These are phyloP conservation scores for Notothenia coriiceps DNA, from an alignment of 2,113 vertebrate species.

Conservation along the genomic window DNA sequence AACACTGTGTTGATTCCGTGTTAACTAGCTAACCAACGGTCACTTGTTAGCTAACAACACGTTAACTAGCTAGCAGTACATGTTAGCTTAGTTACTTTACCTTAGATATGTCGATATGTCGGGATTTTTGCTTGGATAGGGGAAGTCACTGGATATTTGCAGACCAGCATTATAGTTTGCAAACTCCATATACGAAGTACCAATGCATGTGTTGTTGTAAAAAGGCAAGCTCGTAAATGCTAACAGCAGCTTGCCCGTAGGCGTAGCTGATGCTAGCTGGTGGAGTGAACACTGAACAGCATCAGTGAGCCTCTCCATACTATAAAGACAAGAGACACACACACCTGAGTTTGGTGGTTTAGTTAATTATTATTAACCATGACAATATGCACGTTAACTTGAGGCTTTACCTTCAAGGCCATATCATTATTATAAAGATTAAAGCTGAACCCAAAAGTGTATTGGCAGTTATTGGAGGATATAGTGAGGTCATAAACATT, in stretches of 20 bases:
- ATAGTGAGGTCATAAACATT: background rate
- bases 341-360: constrained; percentile 14
- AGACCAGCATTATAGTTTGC: background rate
- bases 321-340: background rate
- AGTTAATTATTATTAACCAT: background rate
- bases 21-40: constrained; percentile 9
- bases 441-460: background rate
- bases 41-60: background rate
- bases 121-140: background rate
- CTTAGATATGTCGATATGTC: constrained; percentile 26
- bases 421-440: fast-evolving
- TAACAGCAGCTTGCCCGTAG: constrained; percentile 52
- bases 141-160: background rate
- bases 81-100: constrained; percentile 51
- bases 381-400: background rate
- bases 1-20: too few relatives aligned
- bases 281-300: constrained; percentile 24
- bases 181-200: background rate
- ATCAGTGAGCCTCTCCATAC: constrained; percentile 14
- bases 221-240: constrained; percentile 4
- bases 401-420: fast-evolving
- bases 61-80: constrained; percentile 15
- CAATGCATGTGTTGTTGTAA: background rate
- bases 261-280: constrained; percentile 54
- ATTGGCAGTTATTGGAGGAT: background rate